phyloP scores from a whole-genome alignment of 2,888 invertebrate species.

The Nasonovia ribisnigri region DNA sequence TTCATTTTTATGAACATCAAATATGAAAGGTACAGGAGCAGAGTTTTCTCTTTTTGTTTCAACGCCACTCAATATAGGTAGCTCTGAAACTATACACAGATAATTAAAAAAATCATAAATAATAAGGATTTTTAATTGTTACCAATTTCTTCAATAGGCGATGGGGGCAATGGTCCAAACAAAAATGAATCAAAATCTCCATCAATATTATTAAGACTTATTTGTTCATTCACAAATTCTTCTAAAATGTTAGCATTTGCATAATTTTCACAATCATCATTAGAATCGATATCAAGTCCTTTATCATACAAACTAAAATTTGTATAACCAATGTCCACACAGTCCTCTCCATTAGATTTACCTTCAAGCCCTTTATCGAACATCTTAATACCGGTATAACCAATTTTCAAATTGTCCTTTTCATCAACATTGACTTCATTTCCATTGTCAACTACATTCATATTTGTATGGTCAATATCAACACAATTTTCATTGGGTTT shows the following conservation, averaged over 20 bases:
- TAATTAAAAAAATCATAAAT: background rate
- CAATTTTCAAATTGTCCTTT: background rate
- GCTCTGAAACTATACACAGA: slow-evolving; percentile 26
- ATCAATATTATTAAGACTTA: slow-evolving; percentile 57
- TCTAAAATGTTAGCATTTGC: slow-evolving; percentile 55
- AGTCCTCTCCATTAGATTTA: slow-evolving; percentile 33
- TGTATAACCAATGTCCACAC: slow-evolving; percentile 46
- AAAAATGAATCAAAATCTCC: slow-evolving; percentile 64
- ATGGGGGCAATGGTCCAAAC: slow-evolving; percentile 86
- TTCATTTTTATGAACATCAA: slow-evolving; percentile 70
- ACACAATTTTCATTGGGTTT: slow-evolving; percentile 22
- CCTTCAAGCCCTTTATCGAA: background rate
- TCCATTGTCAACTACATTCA: slow-evolving; percentile 31
- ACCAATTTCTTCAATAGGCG: slow-evolving; percentile 84
- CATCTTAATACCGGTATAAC: background rate
- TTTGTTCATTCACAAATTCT: slow-evolving; percentile 60
- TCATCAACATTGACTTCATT: background rate
- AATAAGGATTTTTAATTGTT: slow-evolving; percentile 9
- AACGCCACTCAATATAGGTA: slow-evolving; percentile 30
- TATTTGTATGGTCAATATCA: slow-evolving; percentile 35
- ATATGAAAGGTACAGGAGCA: slow-evolving; percentile 71
- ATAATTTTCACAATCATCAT: slow-evolving; percentile 55
- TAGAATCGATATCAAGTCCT: slow-evolving; percentile 20
- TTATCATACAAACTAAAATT: slow-evolving; percentile 47
- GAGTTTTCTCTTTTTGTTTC: slow-evolving; percentile 67